Conservation (phyloP, 1,140 invertebrate species). For the Drosophila watanabei region DNA sequence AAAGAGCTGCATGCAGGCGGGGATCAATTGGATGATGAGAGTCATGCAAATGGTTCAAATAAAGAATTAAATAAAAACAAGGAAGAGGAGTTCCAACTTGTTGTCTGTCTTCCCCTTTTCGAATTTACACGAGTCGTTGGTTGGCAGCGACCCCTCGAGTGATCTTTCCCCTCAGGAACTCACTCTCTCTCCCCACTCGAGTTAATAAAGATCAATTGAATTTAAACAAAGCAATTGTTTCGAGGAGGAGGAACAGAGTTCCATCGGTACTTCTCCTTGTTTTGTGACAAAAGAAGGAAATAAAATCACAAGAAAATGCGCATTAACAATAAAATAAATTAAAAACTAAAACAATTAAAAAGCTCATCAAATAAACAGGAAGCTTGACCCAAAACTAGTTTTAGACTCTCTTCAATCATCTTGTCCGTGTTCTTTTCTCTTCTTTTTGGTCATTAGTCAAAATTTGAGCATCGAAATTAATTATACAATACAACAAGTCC, state of each 20-base stretch:
- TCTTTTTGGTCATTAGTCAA: slow-evolving; percentile 74
- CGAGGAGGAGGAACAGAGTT: not conserved
- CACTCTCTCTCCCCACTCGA: not conserved
- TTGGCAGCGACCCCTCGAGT: slow-evolving; percentile 44
- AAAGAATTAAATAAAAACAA: slow-evolving; percentile 37
- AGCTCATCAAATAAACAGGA: slow-evolving; percentile 48
- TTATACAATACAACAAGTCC: slow-evolving; percentile 50
- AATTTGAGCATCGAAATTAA: slow-evolving; percentile 70
- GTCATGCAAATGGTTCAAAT: slow-evolving; percentile 72
- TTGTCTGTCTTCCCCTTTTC: slow-evolving; percentile 14
- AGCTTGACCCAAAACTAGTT: slow-evolving; percentile 23
- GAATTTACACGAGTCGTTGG: slow-evolving; percentile 69
- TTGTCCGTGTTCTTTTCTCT: slow-evolving; percentile 17
- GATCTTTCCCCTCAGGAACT: slow-evolving; percentile 29
- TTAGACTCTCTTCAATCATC: slow-evolving; percentile 50
- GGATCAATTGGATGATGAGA: slow-evolving; percentile 70
- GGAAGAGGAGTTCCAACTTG: slow-evolving; percentile 40
- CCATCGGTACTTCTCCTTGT: not conserved
- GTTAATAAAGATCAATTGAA: slow-evolving; percentile 84
- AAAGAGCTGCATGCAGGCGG: slow-evolving; percentile 23
- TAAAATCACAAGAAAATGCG: slow-evolving; percentile 69
- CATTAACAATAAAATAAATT: slow-evolving; percentile 65
- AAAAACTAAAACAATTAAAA: slow-evolving; percentile 77
- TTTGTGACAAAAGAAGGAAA: slow-evolving; percentile 82
- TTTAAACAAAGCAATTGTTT: slow-evolving; percentile 75